phyloP scores from a whole-genome alignment of 2,888 invertebrate species.

The Sympetrum striolatum region DNA sequence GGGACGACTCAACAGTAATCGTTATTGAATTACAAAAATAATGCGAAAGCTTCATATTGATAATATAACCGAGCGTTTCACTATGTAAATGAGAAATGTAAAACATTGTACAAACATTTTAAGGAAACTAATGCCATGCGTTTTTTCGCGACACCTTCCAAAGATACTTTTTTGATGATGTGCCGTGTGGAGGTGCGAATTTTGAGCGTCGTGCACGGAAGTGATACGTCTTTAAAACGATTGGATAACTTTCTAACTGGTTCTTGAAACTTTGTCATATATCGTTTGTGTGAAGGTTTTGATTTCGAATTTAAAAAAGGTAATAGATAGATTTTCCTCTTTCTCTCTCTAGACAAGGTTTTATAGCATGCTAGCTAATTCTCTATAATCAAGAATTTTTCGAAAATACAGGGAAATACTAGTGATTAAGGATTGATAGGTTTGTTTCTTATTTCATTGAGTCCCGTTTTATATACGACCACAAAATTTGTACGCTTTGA shows the following conservation, averaged over 20 bases:
- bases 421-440: not conserved
- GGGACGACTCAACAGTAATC: not conserved
- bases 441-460: not conserved
- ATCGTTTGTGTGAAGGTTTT: slow-evolving; percentile 7
- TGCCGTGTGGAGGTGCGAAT: not conserved
- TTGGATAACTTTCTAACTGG: slow-evolving; percentile 6
- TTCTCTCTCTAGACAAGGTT: slow-evolving; percentile 18
- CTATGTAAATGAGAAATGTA: not conserved
- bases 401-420: not conserved
- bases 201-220: not conserved
- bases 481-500: not conserved
- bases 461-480: not conserved
- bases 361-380: slow-evolving; percentile 16
- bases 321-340: slow-evolving; percentile 23
- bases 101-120: not conserved
- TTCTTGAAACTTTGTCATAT: slow-evolving; percentile 1
- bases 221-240: not conserved
- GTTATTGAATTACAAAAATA: not conserved
- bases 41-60: not conserved
- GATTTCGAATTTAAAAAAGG: not conserved
- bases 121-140: not conserved
- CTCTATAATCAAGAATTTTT: not conserved
- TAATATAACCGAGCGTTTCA: not conserved
- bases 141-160: not conserved
- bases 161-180: not conserved